Conservation (phyloP, 2,888 invertebrate species). For the Chaetoderma sp. region DNA sequence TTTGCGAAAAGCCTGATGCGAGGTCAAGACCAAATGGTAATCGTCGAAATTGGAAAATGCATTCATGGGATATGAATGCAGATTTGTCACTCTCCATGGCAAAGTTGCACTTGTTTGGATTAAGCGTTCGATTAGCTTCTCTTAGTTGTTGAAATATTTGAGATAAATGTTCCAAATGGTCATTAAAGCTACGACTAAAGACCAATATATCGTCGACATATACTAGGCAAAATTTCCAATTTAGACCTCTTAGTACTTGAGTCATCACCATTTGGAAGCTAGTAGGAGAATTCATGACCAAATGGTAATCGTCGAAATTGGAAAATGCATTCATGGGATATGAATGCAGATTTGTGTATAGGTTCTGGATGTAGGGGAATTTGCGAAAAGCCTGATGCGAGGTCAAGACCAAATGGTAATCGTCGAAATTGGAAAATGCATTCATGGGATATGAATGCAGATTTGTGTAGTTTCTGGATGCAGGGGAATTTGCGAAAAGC, state of each 20-base stretch:
- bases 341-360: background rate
- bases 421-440: background rate
- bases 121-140: too few relatives aligned
- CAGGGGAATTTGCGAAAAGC: background rate
- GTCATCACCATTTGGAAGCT: background rate
- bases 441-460: background rate
- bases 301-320: background rate
- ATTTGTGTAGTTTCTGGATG: background rate
- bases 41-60: background rate
- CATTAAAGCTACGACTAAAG: background rate
- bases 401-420: background rate
- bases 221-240: background rate
- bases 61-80: background rate
- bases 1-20: background rate
- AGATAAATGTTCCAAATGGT: background rate
- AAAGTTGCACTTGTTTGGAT: background rate
- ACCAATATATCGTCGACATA: background rate
- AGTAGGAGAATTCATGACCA: background rate
- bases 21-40: background rate
- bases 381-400: background rate
- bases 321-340: background rate
- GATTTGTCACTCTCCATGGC: too few relatives aligned
- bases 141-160: too few relatives aligned
- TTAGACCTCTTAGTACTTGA: background rate
- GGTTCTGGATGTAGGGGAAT: background rate